Evolutionary conservation across 2,113 vertebrate genomes (phyloP).

Genomic region (Theristicus caerulescens): DNA sequence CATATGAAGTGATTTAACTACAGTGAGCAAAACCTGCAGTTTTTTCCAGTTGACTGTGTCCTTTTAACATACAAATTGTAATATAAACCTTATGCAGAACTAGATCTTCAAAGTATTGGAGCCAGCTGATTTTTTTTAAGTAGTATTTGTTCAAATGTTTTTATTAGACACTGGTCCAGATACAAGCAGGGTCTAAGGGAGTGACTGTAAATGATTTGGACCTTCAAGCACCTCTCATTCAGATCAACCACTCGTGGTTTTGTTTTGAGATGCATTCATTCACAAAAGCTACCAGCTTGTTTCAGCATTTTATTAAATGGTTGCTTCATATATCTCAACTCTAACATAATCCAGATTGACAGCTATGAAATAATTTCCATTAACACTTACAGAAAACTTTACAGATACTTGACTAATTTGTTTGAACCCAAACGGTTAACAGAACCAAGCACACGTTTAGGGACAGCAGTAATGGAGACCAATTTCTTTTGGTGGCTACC

Average conservation of each 20-base stretch:
- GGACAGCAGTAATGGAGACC: conserved; percentile 68
- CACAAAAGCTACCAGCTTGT: conserved; percentile 83
- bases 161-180: too few species aligned
- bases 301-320: conserved; percentile 82
- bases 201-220: too few species aligned
- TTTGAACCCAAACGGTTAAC: conserved; percentile 84
- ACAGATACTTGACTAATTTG: conserved; percentile 81
- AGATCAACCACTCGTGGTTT: conserved; percentile 62
- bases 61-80: too few species aligned
- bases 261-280: conserved; percentile 76
- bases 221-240: too few species aligned
- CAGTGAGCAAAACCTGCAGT: too few species aligned
- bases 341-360: conserved; percentile 72
- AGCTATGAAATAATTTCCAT: conserved; percentile 60
- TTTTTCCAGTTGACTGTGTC: too few species aligned
- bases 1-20: too few species aligned
- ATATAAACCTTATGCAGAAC: too few species aligned
- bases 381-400: conserved; percentile 78
- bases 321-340: conserved; percentile 78
- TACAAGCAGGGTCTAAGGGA: too few species aligned
- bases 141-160: too few species aligned
- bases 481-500: not conserved
- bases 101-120: too few species aligned
- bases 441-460: conserved; percentile 56
- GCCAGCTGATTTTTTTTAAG: too few species aligned